A percentile compares a stretch with the other conserved stretches of the same genome.
These are phyloP conservation scores for Luidia sarsii DNA, from an alignment of 53 echinoderm and acorn worm genomes.

Conservation along the genomic window DNA sequence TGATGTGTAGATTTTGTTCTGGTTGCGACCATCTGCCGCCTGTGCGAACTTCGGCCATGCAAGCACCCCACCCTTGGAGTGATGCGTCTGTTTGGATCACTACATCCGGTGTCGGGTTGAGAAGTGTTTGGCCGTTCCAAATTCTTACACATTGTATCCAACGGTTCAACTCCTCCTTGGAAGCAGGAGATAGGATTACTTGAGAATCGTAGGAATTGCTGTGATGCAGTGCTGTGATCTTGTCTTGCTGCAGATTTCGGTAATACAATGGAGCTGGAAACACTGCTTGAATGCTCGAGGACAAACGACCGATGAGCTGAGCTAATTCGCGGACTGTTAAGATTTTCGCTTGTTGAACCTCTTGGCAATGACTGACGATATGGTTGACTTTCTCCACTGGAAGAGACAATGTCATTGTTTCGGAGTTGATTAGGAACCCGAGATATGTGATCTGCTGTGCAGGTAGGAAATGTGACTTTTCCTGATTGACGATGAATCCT, in stretches of 20 bases:
- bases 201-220: conserved; percentile 4
- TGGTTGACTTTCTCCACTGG: conserved; percentile 16
- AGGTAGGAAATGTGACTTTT: conserved; percentile 5
- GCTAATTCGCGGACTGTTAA: neutral
- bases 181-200: conserved; percentile 13
- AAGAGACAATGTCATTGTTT: conserved; percentile 11
- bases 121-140: conserved; percentile 39
- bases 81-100: conserved; percentile 19
- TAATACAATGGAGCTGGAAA: conserved; percentile 35
- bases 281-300: conserved; percentile 14
- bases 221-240: neutral
- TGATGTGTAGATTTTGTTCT: conserved; percentile 32
- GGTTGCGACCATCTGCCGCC: conserved; percentile 19
- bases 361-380: conserved; percentile 29
- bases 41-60: neutral
- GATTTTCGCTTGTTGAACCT: neutral
- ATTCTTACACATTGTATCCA: conserved; percentile 22
- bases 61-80: conserved; percentile 19
- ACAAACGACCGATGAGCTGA: neutral
- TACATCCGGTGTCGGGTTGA: neutral
- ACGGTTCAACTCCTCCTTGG: conserved; percentile 21
- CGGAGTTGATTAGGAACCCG: conserved; percentile 15
- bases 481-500: neutral
- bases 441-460: neutral
- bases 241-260: neutral